Base-by-base conservation (phyloP, 1,140 invertebrate species). In the Neodiprion fabricii region DNA sequence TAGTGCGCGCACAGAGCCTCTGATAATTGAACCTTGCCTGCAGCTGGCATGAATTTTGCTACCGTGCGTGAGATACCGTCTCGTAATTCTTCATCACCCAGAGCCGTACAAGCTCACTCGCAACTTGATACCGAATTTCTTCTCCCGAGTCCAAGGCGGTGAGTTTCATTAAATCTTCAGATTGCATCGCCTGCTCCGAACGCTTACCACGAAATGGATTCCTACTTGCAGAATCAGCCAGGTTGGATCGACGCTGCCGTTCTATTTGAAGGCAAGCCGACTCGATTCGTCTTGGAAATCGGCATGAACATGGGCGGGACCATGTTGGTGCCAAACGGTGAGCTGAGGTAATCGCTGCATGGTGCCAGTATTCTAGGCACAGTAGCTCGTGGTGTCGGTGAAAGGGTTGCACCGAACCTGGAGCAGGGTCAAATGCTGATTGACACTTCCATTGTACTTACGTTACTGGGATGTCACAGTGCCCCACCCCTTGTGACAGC, bases 371-470 rank as follows among this genome's bases (percentile, higher is more conserved):
- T 40, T 40, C 1, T 40, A 40, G 28, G 5, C 5, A n/a, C 53
- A n/a, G 53, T 61, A 61, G 53, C 53, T 61, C 11, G 53, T 61
- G n/a, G 11, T 61, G 23, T 21, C 2, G 17, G 21, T 21, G 23
- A 69, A 69, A 69, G 67, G 67, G 67, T 69, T 69, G 67, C 67
- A 23, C 67, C 12, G 11, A 11, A 23, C 67, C 17, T 12, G 9
- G 67, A 5, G 21, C 21, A 69, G 67, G 67, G 67, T 69, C 67
- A 69, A 69, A 69, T 69, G 67, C 67, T 69, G 67, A 69, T 69
- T 69, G 67, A 69, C 67, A 14, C 17, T 47, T 47, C 12, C 23
- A 69, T 69, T 69, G 67, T 69, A 21, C 10, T 47, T 23, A 4
- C 11, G 21, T 69, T 23, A 21, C 67, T 23, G 40, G 10, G 40